A percentile compares a stretch with the other conserved stretches of the same genome.
These are phyloP conservation scores for Nomada hirtipes DNA, from an alignment of 2,888 invertebrate genomes.

Conservation along the genomic window DNA sequence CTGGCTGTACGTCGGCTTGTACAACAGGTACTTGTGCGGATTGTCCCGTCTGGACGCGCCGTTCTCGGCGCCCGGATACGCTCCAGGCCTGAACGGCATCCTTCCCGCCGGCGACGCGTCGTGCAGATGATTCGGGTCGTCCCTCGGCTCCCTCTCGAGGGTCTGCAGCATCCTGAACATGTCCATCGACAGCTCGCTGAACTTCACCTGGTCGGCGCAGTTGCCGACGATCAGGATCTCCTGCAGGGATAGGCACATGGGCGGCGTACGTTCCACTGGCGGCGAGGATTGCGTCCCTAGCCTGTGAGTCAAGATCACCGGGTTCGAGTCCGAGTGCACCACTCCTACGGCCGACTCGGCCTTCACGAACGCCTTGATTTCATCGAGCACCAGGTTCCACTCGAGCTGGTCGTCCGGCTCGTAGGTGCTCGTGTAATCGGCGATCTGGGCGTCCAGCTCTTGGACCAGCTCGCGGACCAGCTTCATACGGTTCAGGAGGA, in stretches of 20 bases:
- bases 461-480: conserved; percentile 95
- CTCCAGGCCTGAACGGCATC: conserved; percentile 86
- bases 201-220: conserved; percentile 97
- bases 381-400: conserved; percentile 97
- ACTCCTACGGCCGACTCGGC: conserved; percentile 96
- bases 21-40: conserved; percentile 98
- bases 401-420: conserved; percentile 97
- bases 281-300: conserved; percentile 93
- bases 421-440: conserved; percentile 97
- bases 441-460: conserved; percentile 96
- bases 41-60: conserved; percentile 92
- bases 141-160: conserved; percentile 95
- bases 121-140: conserved; percentile 90
- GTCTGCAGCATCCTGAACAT: conserved; percentile 99
- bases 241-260: conserved; percentile 94
- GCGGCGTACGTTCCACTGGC: conserved; percentile 93
- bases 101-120: conserved; percentile 90
- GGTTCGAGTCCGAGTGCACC: conserved; percentile 93
- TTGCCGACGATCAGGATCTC: conserved; percentile 98
- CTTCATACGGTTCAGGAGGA: conserved; percentile 96
- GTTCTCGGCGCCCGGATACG: conserved; percentile 88
- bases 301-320: conserved; percentile 94
- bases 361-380: conserved; percentile 97
- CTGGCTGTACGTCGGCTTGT: conserved; percentile 97
- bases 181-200: conserved; percentile 98